Base-by-base conservation (phyloP, 2,888 invertebrate species). In the Stenoptilia bipunctidactyla region DNA sequence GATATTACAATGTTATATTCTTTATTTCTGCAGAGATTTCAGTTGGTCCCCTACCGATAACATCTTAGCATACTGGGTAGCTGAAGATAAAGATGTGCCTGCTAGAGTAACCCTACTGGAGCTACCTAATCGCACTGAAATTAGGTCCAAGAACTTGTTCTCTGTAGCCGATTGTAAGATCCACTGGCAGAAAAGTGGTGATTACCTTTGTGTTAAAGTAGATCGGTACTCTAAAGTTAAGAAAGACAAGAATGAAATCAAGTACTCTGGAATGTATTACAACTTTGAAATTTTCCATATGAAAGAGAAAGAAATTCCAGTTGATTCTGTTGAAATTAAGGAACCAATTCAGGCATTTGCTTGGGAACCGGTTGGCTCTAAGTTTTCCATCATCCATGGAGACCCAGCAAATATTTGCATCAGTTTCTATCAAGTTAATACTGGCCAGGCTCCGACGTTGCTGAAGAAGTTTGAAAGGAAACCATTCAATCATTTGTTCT, bases 221-320 rank as follows among this genome's bases (percentile, higher is more conserved):
- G 85, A 84, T 50, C 85, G 89, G n/a, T 89, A 88, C 71, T 90
- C 93, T 2, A 97, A 97, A 83, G 89, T 92, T n/a, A 93, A 94
- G 58, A 96, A 96, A 62, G 97, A 98, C 63, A 96, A 97, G 59
- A 88, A 91, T 40, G 97, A 97, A 55, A 90, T 92, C 25, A 98
- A 98, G 72, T 98, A 97, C 74, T 92, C 94, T 36, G 97, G 98
- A 50, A 94, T 97, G 91, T 97, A 96, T 57, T 97, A 95, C 76
- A 98, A 98, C 71, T 97, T 99, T 77, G 99, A 99, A 84, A 94
- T 99, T 52, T 99, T 99, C 86, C 97, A 98, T 63, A 96, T 99
- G 92, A 87, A 96, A 40, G 97, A 98, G 63, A 98, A 98, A 61
- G 93, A 96, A 68, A 94, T 98, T 53, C 98, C 99, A 0, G 97